phyloP scores from a whole-genome alignment of 2,797 vertebrate genomes.

The Apogon hyalosoma region DNA sequence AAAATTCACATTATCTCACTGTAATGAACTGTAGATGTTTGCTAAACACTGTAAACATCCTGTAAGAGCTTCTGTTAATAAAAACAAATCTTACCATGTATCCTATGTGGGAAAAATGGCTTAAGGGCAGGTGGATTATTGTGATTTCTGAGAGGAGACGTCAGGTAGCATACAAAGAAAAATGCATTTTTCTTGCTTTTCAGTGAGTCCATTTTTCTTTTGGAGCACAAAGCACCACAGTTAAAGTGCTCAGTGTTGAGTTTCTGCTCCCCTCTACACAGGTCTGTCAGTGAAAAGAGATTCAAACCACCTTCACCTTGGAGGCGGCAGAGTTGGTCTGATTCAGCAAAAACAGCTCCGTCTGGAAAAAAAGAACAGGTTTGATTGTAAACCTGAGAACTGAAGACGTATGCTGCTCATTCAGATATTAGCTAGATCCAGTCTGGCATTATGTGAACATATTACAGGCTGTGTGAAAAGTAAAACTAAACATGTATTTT shows the following conservation, averaged over 20 bases:
- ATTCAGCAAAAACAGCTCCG: constrained; percentile 33
- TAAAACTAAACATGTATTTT: too few species aligned
- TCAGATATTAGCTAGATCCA: too few species aligned
- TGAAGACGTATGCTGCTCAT: too few species aligned
- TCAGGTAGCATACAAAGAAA: constrained; percentile 32
- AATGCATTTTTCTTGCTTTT: constrained; percentile 14
- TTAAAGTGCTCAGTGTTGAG: constrained; percentile 62
- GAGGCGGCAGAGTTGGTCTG: constrained; percentile 17
- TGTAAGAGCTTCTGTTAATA: too few species aligned
- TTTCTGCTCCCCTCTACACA: constrained; percentile 55
- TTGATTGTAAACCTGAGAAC: too few species aligned
- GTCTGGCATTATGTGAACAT: too few species aligned
- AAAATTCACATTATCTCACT: too few species aligned
- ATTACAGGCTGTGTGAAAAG: too few species aligned
- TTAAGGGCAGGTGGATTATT: constrained; percentile 34
- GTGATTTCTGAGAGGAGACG: constrained; percentile 21
- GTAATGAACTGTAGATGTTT: too few species aligned
- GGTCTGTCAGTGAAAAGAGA: constrained; percentile 52
- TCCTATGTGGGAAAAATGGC: constrained; percentile 10
- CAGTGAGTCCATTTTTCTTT: constrained; percentile 37
- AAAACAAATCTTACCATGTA: constrained; percentile 8
- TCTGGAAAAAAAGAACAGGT: constrained; percentile 5
- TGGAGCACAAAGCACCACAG: constrained; percentile 59
- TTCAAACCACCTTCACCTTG: constrained; percentile 65
- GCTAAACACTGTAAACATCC: too few species aligned